Conservation (phyloP, 2,113 vertebrate species). For the Coptodon rendalli region DNA sequence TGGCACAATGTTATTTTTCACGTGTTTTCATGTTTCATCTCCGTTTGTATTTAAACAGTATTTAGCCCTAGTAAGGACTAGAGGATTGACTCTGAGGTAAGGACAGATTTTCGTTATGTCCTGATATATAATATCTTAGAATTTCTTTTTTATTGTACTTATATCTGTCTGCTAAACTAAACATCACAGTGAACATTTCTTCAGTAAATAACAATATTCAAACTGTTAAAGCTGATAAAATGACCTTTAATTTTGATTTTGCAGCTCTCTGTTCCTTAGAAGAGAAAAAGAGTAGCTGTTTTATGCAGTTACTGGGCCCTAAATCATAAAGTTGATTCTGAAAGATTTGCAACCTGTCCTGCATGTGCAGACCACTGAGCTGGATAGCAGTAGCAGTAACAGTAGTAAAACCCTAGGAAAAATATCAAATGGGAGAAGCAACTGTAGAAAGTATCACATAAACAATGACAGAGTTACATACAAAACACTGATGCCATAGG, state of each 20-base stretch:
- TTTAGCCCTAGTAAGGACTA: rapidly evolving
- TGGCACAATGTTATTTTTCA: neutral
- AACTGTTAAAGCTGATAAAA: neutral
- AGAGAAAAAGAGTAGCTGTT: neutral
- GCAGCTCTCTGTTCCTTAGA: neutral
- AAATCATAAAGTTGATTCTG: neutral
- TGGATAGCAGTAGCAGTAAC: neutral
- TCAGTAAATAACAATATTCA: neutral
- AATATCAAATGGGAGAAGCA: neutral
- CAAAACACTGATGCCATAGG: neutral
- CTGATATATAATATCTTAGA: neutral
- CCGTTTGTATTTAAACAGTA: neutral
- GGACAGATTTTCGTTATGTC: neutral
- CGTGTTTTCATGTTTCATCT: neutral
- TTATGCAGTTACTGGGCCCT: neutral
- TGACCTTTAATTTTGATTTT: neutral
- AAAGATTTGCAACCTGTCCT: neutral
- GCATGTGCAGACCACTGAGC: neutral
- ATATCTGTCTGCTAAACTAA: neutral
- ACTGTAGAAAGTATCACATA: neutral
- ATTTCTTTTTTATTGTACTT: rapidly evolving
- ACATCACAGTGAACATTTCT: neutral
- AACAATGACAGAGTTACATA: neutral
- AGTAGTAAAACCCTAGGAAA: neutral
- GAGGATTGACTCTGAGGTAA: neutral